Percentiles rank a stretch among this genome's conserved stretches.
phyloP scores from a whole-genome alignment of 2,888 invertebrate genomes.

The Poecilobothrus nobilitatus region DNA sequence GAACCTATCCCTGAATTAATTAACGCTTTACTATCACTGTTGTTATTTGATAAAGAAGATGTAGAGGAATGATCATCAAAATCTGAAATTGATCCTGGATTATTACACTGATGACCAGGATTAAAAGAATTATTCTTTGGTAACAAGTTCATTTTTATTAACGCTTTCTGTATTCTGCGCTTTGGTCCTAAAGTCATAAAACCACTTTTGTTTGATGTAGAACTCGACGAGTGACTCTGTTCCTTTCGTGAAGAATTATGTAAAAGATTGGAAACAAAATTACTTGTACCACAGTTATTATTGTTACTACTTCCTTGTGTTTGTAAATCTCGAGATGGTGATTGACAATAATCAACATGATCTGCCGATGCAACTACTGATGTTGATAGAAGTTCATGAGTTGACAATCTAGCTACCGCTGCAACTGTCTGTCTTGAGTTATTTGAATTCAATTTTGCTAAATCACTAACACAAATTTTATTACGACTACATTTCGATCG shows the following conservation, averaged over 20 bases:
- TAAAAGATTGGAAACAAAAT: conserved; percentile 28
- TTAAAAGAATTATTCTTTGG: conserved; percentile 66
- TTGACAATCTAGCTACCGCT: conserved; percentile 53
- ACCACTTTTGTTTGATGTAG: conserved; percentile 54
- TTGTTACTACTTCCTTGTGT: conserved; percentile 18
- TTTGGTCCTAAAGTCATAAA: conserved; percentile 88
- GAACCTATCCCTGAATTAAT: conserved; percentile 46
- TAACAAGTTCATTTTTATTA: conserved; percentile 77
- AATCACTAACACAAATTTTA: conserved; percentile 49
- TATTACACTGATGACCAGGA: background rate
- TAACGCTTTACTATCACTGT: background rate
- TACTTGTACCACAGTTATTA: conserved; percentile 21
- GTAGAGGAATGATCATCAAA: conserved; percentile 27
- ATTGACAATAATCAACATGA: conserved; percentile 43
- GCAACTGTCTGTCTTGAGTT: conserved; percentile 34
- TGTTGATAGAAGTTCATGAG: conserved; percentile 54
- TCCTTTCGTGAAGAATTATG: conserved; percentile 21
- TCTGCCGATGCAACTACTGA: conserved; percentile 27
- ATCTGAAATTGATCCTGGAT: conserved; percentile 18
- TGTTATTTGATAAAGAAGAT: conserved; percentile 27
- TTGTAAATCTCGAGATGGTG: conserved; percentile 46
- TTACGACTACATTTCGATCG: conserved; percentile 40
- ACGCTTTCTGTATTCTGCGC: conserved; percentile 70
- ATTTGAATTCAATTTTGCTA: conserved; percentile 54
- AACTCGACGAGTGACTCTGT: conserved; percentile 21